Conservation (phyloP, 2,797 vertebrate genomes). For the Tympanoctomys barrerae region DNA sequence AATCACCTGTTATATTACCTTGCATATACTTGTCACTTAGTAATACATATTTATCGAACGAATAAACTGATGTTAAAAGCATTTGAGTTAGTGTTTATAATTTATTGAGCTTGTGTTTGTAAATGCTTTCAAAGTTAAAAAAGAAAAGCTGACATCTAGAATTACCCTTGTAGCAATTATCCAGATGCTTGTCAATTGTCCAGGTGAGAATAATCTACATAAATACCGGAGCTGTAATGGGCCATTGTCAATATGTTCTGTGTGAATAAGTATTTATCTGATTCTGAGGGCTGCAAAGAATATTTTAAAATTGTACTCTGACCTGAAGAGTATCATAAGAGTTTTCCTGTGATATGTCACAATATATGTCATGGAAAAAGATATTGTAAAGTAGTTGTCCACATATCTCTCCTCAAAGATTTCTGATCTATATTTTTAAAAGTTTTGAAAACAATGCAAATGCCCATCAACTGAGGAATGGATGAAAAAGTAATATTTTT, state of each 20-base stretch:
- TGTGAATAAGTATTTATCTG: conserved; percentile 4
- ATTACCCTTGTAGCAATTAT: not conserved
- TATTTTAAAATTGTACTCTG: not conserved
- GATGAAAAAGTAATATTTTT: too few species aligned
- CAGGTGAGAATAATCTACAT: not conserved
- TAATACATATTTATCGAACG: not conserved
- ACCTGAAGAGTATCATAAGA: not conserved
- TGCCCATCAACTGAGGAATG: too few species aligned
- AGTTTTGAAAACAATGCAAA: not conserved
- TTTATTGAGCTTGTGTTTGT: not conserved
- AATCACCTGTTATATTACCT: not conserved
- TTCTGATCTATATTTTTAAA: not conserved
- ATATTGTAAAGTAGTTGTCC: not conserved
- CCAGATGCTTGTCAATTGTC: not conserved
- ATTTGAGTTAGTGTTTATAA: conserved; percentile 27
- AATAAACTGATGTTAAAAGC: not conserved
- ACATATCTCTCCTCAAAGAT: not conserved
- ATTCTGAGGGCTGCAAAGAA: not conserved
- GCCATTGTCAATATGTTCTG: not conserved
- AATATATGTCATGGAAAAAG: not conserved
- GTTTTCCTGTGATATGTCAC: not conserved
- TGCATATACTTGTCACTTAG: not conserved
- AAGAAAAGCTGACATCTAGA: not conserved
- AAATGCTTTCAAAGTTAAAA: conserved; percentile 21
- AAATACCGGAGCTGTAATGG: not conserved